A percentile compares a stretch with the other conserved stretches of the same genome.
These are phyloP conservation scores for Pangasius djambal DNA, from an alignment of 2,797 vertebrate species.

Conservation along the genomic window DNA sequence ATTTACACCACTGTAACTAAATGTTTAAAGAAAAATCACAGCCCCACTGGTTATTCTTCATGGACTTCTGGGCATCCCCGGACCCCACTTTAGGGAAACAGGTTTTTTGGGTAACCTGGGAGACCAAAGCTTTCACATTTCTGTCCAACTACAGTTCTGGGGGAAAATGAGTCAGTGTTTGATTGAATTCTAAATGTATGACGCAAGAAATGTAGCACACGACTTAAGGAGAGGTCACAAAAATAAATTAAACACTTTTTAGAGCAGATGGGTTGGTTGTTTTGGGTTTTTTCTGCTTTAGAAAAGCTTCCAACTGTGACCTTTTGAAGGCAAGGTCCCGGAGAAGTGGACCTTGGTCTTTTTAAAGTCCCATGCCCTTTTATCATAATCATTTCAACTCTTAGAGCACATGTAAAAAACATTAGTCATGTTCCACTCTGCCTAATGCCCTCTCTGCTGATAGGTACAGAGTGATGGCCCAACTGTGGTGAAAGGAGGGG, in stretches of 20 bases:
- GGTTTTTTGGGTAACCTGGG: not conserved
- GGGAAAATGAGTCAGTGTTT: slow-evolving; percentile 53
- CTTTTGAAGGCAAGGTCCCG: slow-evolving; percentile 39
- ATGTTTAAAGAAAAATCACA: not conserved
- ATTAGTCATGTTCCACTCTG: slow-evolving; percentile 48
- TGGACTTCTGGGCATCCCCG: not conserved
- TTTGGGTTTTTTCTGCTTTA: slow-evolving; percentile 49
- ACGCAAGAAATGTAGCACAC: slow-evolving; percentile 44
- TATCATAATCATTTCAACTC: slow-evolving; percentile 52
- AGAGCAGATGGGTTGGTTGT: slow-evolving; percentile 55
- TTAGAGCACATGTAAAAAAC: slow-evolving; percentile 48
- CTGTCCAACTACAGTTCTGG: slow-evolving; percentile 59
- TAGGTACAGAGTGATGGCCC: slow-evolving; percentile 39
- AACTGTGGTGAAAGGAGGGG: slow-evolving; percentile 15
- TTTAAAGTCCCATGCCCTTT: slow-evolving; percentile 36
- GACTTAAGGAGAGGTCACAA: slow-evolving; percentile 31
- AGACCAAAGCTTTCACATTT: slow-evolving; percentile 49
- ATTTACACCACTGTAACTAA: not conserved
- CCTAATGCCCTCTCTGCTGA: slow-evolving; percentile 44
- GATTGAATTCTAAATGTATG: slow-evolving; percentile 60
- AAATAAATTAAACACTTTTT: slow-evolving; percentile 58
- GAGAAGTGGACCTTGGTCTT: slow-evolving; percentile 43
- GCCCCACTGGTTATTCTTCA: not conserved
- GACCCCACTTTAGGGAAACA: not conserved
- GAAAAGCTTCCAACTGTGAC: not conserved